phyloP scores from a whole-genome alignment of 2,113 vertebrate genomes.

The Cranoglanis bouderius region DNA sequence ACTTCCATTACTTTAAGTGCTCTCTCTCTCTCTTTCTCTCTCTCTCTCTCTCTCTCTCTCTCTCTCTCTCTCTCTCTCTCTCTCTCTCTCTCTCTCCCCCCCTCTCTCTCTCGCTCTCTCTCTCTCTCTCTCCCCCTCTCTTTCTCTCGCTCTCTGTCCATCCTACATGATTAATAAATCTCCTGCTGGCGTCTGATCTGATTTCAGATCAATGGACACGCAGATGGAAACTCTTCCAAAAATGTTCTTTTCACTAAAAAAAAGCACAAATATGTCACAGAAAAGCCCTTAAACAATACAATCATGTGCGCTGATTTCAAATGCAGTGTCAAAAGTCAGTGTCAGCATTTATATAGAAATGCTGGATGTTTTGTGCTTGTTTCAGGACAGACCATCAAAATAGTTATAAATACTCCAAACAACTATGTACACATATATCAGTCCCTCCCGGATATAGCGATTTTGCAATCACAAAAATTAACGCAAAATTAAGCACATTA shows the following conservation, averaged over 20 bases:
- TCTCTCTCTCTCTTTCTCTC: not conserved
- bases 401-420: not conserved
- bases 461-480: too few relatives aligned
- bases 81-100: not conserved
- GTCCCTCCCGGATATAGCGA: not conserved
- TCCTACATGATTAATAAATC: not conserved
- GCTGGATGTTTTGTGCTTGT: not conserved
- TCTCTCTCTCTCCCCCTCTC: slow-evolving; percentile 1
- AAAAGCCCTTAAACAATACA: not conserved
- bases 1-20: slow-evolving; percentile 51
- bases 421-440: not conserved
- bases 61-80: not conserved
- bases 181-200: not conserved
- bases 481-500: not conserved
- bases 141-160: slow-evolving; percentile 1
- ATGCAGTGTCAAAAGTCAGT: not conserved
- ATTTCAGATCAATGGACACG: not conserved
- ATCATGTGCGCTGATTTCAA: not conserved
- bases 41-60: slow-evolving; percentile 11
- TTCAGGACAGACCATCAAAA: not conserved
- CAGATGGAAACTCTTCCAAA: not conserved
- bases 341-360: not conserved
- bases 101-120: slow-evolving; percentile 14
- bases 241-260: not conserved
- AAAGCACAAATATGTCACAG: not conserved